Evolutionary conservation across 2,797 vertebrate genomes (phyloP).

Genomic region (Peromyscus eremicus): DNA sequence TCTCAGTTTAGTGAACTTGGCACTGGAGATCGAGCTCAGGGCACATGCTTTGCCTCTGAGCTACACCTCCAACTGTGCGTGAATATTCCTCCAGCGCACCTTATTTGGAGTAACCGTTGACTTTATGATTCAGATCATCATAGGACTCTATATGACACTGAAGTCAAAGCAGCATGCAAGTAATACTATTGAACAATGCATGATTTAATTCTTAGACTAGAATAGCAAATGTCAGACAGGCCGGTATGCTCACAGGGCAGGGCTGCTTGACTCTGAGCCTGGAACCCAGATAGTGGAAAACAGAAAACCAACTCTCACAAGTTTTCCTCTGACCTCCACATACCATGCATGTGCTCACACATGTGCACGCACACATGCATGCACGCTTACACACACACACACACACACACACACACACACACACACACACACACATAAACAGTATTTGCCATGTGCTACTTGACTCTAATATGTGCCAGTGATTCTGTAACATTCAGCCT

Average conservation of each 20-base stretch:
- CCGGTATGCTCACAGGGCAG: neutral
- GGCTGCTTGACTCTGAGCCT: neutral
- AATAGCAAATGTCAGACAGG: neutral
- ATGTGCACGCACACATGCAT: neutral
- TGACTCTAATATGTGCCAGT: neutral
- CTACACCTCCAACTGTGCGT: neutral
- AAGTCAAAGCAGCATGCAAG: neutral
- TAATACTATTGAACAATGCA: neutral
- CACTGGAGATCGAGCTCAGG: neutral
- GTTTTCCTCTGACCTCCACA: neutral
- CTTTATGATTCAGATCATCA: neutral
- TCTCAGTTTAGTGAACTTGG: neutral
- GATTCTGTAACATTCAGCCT: constrained; percentile 18
- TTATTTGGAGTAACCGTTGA: constrained; percentile 18
- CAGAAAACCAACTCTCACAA: neutral
- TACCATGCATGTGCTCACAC: neutral
- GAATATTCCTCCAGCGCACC: neutral
- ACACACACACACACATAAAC: neutral
- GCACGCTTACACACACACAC: neutral
- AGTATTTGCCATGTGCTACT: constrained; percentile 17
- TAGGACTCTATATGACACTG: neutral
- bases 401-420: accelerated
- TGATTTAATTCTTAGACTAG: constrained; percentile 22
- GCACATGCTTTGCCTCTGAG: neutral
- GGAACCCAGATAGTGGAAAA: neutral